Evolutionary conservation across 2,888 invertebrate species (phyloP), one percentile per base, ranked within the genome.

Genomic region (Oligia latruncula): DNA sequence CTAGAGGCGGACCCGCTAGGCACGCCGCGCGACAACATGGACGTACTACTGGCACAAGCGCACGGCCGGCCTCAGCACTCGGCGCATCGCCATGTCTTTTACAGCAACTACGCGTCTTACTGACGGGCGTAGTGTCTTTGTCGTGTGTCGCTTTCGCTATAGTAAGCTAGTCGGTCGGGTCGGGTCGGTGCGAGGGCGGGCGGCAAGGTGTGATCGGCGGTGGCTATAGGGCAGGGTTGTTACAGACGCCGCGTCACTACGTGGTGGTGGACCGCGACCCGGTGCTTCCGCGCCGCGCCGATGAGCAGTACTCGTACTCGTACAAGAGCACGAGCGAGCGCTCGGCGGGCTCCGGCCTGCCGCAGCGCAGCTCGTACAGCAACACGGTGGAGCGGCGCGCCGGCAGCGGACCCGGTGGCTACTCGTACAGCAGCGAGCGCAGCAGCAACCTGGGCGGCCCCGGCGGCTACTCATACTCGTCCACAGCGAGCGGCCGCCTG

Each of bases 211-310:
- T 91, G 92, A 90, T 90, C 91, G 91, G 92, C 89, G 91, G 91
- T 90, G 91, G 92, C 91, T 90, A 91, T 88, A 95, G 94, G 93
- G 94, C 94, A 93, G 94, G 95, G 97, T 97, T 97, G 97, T 97
- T 97, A 96, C 98, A 98, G 98, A 98, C 98, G 97, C 98, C 98
- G 97, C 98, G 98, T 92, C 98, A 98, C 96, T 98, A 98, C 97
- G 98, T 98, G 97, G 98, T 98, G 97, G 98, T 98, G 95, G 98
- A 98, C 95, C 98, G 98, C 94, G 97, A 98, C 91, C 98, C 98
- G 52, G 82, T 87, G 92, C 96, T 97, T 93, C 97, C 97, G 91
- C 97, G 97, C 81, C 97, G 97, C 94, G 98, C 98, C 90, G 98
- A 98, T 95, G 97, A 98, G 97, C 98, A 98, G 97, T 98, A 98